Base-by-base conservation (phyloP, 2,888 invertebrate species). In the Horisme vitalbata region DNA sequence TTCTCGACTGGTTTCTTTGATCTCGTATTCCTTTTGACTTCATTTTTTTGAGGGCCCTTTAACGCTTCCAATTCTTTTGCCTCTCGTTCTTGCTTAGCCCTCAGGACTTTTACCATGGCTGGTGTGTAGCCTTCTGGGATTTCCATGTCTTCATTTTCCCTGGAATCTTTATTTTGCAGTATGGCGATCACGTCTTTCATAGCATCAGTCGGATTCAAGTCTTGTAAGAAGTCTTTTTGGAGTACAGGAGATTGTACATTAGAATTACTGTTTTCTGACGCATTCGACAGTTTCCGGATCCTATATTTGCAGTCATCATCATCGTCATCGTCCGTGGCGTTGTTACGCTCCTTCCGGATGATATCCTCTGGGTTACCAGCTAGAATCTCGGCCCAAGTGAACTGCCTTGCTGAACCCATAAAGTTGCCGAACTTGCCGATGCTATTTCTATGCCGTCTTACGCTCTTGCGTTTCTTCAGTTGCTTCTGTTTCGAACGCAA, bases 161-260 rank as follows among this genome's bases (percentile, higher is more conserved):
- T 81, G 0, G 77, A 45, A 11, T 78, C 67, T 67, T 91, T 91
- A 45, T 92, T 93, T 58, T 91, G 91, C 61, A 92, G 92, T 64
- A 87, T 91, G 24, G 92, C 90, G 41, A 93, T 79, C 0, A 95
- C 92, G 55, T 93, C 92, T 52, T 92, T 83, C 95, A 95, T 95
- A 0, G 94, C 94, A 32, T 93, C 92, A 0, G 95, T 95, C 0
- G 94, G 94, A 63, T 92, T 92, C 43, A 91, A 57, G n/a, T 73
- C 71, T 36, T 79, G 71, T 35, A 93, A 71, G 59, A 79, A 92
- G 69, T 79, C 90, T 72, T 76, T 85, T 57, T 82, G 89, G 54
- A 81, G 65, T 15, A 83, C 57, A 0, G 79, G 85, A 1, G 83
- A 81, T 36, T 77, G 82, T 7, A 68, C 64, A 62, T 70, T 80